Evolutionary conservation across 2,113 vertebrate species (phyloP).

Genomic region (Perca fluviatilis): DNA sequence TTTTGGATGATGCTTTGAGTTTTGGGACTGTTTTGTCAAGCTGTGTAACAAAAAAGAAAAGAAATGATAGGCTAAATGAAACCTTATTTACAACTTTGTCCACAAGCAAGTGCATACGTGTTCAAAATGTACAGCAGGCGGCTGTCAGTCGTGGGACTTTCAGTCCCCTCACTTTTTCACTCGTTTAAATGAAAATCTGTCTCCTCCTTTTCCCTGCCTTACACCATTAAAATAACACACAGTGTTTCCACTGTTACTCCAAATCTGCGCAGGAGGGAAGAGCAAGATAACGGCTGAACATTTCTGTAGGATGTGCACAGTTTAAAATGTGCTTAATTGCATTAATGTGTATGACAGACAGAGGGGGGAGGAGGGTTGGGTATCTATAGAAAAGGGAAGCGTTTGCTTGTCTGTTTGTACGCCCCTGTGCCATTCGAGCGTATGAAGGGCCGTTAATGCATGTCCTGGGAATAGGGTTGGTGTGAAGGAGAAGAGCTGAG

Average conservation of each 20-base stretch:
- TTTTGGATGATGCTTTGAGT: conserved; percentile 57
- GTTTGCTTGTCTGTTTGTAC: conserved; percentile 68
- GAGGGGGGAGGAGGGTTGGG: background rate
- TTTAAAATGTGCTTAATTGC: conserved; percentile 48
- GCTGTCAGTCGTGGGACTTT: conserved; percentile 77
- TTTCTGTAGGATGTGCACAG: conserved; percentile 46
- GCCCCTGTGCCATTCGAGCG: conserved; percentile 45
- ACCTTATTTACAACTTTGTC: conserved; percentile 40
- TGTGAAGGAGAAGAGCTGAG: conserved; percentile 76
- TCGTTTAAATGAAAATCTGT: conserved; percentile 66
- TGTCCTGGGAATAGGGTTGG: conserved; percentile 78
- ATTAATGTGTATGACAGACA: conserved; percentile 24
- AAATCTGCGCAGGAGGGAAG: conserved; percentile 71
- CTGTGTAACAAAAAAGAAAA: conserved; percentile 42
- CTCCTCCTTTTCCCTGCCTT: conserved; percentile 53
- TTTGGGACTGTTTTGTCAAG: conserved; percentile 53
- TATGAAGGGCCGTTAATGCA: conserved; percentile 65
- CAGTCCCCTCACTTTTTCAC: conserved; percentile 55
- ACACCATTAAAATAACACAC: conserved; percentile 72
- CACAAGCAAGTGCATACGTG: conserved; percentile 49
- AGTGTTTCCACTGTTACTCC: conserved; percentile 70
- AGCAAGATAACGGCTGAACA: conserved; percentile 56
- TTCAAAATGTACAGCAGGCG: conserved; percentile 45
- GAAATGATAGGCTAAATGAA: conserved; percentile 29
- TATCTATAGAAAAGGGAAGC: conserved; percentile 50